These are phyloP conservation scores for Danaus chrysippus DNA, from an alignment of 2,888 invertebrate genomes.

Conservation along the genomic window DNA sequence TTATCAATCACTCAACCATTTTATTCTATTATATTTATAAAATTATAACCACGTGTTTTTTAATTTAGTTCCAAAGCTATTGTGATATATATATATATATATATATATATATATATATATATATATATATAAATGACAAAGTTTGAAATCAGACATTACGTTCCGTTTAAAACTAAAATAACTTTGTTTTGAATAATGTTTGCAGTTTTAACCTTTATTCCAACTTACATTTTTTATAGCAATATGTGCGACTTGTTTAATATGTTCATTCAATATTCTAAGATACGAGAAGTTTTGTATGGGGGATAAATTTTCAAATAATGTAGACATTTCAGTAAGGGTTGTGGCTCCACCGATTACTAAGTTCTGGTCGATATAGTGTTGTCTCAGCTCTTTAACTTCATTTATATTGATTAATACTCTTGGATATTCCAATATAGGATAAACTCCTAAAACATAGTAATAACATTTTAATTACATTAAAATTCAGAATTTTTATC, in stretches of 20 bases:
- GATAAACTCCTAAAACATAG: slow-evolving; percentile 55
- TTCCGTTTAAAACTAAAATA: no score
- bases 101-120: no score
- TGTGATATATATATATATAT: no score
- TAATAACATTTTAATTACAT: background rate
- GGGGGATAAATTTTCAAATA: slow-evolving; percentile 49
- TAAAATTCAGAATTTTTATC: background rate
- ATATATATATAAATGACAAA: no score
- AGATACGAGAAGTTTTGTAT: slow-evolving; percentile 78
- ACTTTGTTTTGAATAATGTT: background rate
- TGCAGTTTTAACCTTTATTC: background rate
- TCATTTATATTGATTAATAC: slow-evolving; percentile 81
- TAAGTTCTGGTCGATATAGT: slow-evolving; percentile 56
- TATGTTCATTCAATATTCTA: slow-evolving; percentile 77
- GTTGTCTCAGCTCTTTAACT: slow-evolving; percentile 75
- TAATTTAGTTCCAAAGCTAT: no score
- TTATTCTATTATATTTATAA: no score
- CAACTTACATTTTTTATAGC: slow-evolving; percentile 84
- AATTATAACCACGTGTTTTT: no score
- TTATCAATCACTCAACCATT: background rate
- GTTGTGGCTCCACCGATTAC: slow-evolving; percentile 77
- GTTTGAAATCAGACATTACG: no score
- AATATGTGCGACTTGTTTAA: slow-evolving; percentile 82
- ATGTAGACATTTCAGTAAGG: slow-evolving; percentile 70
- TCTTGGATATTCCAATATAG: slow-evolving; percentile 51